phyloP scores from a whole-genome alignment of 2,113 vertebrate species.

The Brachyhypopomus gauderio region DNA sequence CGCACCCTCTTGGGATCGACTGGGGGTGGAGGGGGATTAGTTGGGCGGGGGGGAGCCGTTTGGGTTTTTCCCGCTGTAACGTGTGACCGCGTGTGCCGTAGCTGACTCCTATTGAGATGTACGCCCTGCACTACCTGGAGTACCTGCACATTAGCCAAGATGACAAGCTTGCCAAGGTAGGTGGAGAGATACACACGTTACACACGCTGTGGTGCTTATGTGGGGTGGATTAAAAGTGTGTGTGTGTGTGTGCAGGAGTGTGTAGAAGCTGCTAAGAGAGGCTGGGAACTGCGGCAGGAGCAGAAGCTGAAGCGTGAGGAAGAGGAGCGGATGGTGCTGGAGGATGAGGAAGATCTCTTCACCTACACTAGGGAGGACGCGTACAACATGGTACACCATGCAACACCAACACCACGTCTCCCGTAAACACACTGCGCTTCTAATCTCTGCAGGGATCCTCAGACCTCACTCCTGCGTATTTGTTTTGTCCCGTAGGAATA shows the following conservation, averaged over 20 bases:
- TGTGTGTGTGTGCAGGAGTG: constrained; percentile 69
- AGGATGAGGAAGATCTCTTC: constrained; percentile 87
- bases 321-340: constrained; percentile 74
- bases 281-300: constrained; percentile 83
- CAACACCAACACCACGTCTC: neutral
- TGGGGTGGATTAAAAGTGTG: neutral
- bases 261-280: constrained; percentile 77
- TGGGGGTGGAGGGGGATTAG: too few relatives aligned
- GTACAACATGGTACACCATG: constrained; percentile 85
- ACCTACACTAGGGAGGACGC: constrained; percentile 93
- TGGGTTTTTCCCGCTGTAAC: neutral
- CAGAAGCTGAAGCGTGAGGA: constrained; percentile 80
- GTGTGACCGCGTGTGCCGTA: constrained; percentile 56
- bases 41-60: too few relatives aligned
- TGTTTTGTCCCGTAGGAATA: constrained; percentile 77
- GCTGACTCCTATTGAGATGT: constrained; percentile 94
- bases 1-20: neutral
- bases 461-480: neutral
- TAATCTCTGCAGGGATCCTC: neutral
- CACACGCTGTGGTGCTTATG: too few relatives aligned
- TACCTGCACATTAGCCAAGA: constrained; percentile 78
- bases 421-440: neutral
- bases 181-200: neutral
- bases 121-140: constrained; percentile 90
- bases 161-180: constrained; percentile 70